A percentile compares a stretch with the other conserved stretches of the same genome.
Conservation (phyloP, 2,797 vertebrate genomes). For the Thunnus albacares region DNA sequence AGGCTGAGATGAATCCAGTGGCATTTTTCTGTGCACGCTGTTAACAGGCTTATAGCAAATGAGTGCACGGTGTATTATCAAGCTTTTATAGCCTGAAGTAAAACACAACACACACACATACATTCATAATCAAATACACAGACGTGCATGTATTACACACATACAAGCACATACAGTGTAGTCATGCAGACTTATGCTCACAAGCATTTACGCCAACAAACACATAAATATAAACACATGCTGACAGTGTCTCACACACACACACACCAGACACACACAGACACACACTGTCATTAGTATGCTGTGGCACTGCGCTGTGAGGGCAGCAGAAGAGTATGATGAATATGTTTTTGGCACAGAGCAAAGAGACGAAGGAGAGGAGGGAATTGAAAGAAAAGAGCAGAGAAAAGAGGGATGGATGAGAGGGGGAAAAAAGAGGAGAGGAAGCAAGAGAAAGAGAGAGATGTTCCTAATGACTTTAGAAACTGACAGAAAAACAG, state of each 20-base stretch:
- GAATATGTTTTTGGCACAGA: conserved; percentile 84
- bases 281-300: conserved; percentile 78
- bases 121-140: conserved; percentile 59
- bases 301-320: conserved; percentile 75
- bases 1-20: conserved; percentile 66
- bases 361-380: conserved; percentile 72
- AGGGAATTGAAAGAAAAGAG: conserved; percentile 73
- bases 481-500: conserved; percentile 75
- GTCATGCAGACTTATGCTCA: conserved; percentile 50
- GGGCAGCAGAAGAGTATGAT: conserved; percentile 82
- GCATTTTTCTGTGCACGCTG: conserved; percentile 74
- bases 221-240: conserved; percentile 68
- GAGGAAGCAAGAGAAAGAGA: conserved; percentile 46
- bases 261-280: conserved; percentile 41
- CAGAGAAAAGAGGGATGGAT: conserved; percentile 60
- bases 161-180: conserved; percentile 33
- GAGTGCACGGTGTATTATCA: conserved; percentile 82
- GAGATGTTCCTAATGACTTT: conserved; percentile 77
- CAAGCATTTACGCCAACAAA: conserved; percentile 64
- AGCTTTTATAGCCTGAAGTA: conserved; percentile 76
- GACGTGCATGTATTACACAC: conserved; percentile 35
- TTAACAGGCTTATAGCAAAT: conserved; percentile 85
- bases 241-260: conserved; percentile 48
- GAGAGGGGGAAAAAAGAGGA: conserved; percentile 17
- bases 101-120: conserved; percentile 63